A percentile compares a stretch with the other conserved stretches of the same genome.
These are phyloP conservation scores for Cheirogaleus major DNA, from an alignment of 2,797 vertebrate genomes.

Conservation along the genomic window DNA sequence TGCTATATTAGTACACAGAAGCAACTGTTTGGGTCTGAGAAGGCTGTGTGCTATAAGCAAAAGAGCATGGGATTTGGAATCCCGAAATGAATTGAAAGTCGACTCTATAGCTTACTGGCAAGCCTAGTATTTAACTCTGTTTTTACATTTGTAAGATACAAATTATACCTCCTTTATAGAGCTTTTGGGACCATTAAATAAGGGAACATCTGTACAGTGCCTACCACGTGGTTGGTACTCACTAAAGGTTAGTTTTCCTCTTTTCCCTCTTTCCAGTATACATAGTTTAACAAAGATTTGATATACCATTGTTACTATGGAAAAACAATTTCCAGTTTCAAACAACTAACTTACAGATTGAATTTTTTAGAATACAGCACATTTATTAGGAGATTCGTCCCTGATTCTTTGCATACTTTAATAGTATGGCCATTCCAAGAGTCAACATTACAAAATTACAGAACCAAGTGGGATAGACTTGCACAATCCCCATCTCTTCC, in stretches of 20 bases:
- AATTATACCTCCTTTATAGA: not conserved
- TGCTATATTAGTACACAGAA: not conserved
- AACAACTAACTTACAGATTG: not conserved
- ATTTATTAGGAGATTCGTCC: not conserved
- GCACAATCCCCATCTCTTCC: not conserved
- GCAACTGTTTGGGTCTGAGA: not conserved
- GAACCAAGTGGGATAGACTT: conserved; percentile 4
- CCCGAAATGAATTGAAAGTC: not conserved
- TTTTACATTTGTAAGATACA: not conserved
- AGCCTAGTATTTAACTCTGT: not conserved
- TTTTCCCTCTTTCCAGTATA: not conserved
- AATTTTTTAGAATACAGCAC: not conserved
- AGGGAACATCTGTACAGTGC: not conserved
- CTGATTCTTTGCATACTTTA: conserved; percentile 38
- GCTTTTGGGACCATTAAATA: not conserved
- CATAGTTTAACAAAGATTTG: not conserved
- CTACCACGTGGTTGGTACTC: not conserved
- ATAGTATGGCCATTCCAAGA: not conserved
- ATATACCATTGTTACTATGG: not conserved
- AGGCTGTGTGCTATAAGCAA: not conserved
- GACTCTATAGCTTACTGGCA: not conserved
- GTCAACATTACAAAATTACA: not conserved
- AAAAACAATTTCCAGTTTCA: not conserved
- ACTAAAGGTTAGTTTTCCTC: not conserved
- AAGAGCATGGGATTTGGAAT: not conserved